phyloP scores from a whole-genome alignment of 1,140 invertebrate species.

The Drosophila repleta region DNA sequence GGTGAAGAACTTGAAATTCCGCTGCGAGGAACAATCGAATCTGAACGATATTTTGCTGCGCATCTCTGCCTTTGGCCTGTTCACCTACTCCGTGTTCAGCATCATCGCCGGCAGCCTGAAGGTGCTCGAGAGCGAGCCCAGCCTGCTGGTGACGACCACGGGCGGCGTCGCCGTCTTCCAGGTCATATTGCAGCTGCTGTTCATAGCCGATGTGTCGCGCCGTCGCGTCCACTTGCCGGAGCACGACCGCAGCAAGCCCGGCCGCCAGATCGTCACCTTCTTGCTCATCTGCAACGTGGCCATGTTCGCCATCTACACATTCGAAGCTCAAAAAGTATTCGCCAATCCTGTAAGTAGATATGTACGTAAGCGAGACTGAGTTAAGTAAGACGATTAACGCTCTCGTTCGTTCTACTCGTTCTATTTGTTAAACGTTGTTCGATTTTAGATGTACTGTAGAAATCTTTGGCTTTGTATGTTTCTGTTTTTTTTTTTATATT shows the following conservation, averaged over 20 bases:
- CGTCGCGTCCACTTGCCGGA: constrained; percentile 94
- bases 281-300: constrained; percentile 97
- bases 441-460: background rate
- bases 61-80: constrained; percentile 95
- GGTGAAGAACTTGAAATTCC: constrained; percentile 94
- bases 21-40: constrained; percentile 93
- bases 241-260: constrained; percentile 96
- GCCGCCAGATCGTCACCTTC: constrained; percentile 97
- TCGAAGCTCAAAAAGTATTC: constrained; percentile 96
- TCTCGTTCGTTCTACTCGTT: constrained; percentile 72
- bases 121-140: constrained; percentile 92
- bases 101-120: constrained; percentile 94
- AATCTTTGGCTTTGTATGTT: background rate
- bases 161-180: constrained; percentile 92
- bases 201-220: constrained; percentile 96
- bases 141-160: constrained; percentile 95
- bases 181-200: constrained; percentile 96
- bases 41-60: constrained; percentile 95
- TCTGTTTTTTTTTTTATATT: no score
- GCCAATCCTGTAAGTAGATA: constrained; percentile 91
- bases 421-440: constrained; percentile 21
- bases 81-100: constrained; percentile 96
- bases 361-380: constrained; percentile 84
- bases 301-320: constrained; percentile 98
- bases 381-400: constrained; percentile 80